phyloP scores from a whole-genome alignment of 2,888 invertebrate genomes.

The Teleogryllus oceanicus region DNA sequence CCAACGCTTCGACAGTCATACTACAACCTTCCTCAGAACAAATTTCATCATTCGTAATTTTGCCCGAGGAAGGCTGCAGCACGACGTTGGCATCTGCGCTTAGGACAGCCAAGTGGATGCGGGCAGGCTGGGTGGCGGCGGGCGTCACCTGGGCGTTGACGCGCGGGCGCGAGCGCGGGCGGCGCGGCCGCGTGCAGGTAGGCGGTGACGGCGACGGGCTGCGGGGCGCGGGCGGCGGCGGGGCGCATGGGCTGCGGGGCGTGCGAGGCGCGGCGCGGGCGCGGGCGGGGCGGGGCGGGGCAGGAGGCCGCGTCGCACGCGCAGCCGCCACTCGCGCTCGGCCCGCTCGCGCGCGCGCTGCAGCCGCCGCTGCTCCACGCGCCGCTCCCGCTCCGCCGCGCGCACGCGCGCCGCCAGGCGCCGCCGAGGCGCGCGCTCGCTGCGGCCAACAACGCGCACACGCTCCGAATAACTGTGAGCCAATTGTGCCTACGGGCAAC shows the following conservation, averaged over 20 bases:
- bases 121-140: background rate
- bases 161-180: background rate
- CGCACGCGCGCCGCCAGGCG: background rate
- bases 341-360: too few species aligned
- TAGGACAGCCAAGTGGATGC: background rate
- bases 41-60: background rate
- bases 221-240: background rate
- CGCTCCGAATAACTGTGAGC: too few species aligned
- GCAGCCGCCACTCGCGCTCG: background rate
- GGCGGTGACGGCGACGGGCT: background rate
- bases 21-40: too few species aligned
- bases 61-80: too few species aligned
- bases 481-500: too few species aligned
- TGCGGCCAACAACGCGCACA: too few species aligned
- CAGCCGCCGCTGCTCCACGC: too few species aligned
- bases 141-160: background rate
- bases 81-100: too few species aligned
- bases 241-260: background rate
- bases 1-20: too few species aligned
- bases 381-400: background rate
- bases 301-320: background rate
- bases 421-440: background rate
- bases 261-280: background rate
- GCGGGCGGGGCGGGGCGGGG: background rate
- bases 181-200: background rate